Conservation (phyloP, 1,140 invertebrate species). For the Lepidotrigona ventralis region DNA sequence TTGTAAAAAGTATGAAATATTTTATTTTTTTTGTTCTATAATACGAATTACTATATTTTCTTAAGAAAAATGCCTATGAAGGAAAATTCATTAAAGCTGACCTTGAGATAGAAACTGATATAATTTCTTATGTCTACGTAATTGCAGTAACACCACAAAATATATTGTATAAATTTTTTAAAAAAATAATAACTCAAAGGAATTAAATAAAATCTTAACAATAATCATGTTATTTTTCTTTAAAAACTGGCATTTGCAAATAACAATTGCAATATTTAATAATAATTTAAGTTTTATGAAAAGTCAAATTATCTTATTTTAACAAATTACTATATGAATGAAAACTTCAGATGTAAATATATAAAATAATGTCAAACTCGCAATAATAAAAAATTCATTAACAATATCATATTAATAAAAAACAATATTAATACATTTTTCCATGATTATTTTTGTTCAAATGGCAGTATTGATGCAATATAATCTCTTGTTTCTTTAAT, state of each 20-base stretch:
- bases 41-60: not conserved
- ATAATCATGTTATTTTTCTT: not conserved
- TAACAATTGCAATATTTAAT: conserved; percentile 19
- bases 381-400: too few relatives aligned
- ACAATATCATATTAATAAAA: not conserved
- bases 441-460: conserved; percentile 32
- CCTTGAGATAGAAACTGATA: not conserved
- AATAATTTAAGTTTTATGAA: not conserved
- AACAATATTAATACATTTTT: conserved; percentile 10
- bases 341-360: conserved; percentile 4
- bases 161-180: conserved; percentile 1
- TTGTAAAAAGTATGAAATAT: conserved; percentile 4
- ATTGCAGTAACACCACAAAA: conserved; percentile 37
- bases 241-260: conserved; percentile 1
- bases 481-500: conserved; percentile 43
- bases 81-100: conserved; percentile 3
- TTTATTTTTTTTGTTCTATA: not conserved
- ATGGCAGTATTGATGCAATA: conserved; percentile 63
- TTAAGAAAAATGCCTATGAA: not conserved
- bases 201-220: conserved; percentile 11
- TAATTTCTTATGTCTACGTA: conserved; percentile 3
- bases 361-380: conserved; percentile 3
- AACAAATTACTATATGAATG: not conserved
- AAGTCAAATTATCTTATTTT: not conserved
- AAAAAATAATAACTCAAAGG: conserved; percentile 22